Base-by-base conservation (phyloP, 2,888 invertebrate genomes). In the Stenodema calcarata region DNA sequence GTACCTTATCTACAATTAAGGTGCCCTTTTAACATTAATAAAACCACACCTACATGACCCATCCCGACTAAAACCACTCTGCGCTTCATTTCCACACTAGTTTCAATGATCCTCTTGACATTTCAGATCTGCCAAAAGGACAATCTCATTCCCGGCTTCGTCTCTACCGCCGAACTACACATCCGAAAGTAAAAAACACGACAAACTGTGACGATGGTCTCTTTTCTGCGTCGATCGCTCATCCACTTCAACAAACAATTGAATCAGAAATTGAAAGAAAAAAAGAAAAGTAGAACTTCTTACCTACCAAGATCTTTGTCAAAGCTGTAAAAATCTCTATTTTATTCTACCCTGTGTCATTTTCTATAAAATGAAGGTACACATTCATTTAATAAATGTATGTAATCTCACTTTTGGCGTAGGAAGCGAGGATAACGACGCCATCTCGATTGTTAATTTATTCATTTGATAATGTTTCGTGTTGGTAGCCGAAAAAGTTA, bases 41-140 rank as follows among this genome's bases (percentile, higher is more conserved):
- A n/a, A n/a, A n/a, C n/a, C n/a, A n/a, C n/a, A n/a, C n/a, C n/a
- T n/a, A n/a, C n/a, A n/a, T n/a, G n/a, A n/a, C n/a, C n/a, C n/a
- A n/a, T n/a, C n/a, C n/a, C n/a, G n/a, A n/a, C n/a, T n/a, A n/a
- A n/a, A n/a, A n/a, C n/a, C n/a, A 35, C 35, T 35, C 7, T 35
- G 35, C 35, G 35, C 35, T 35, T 35, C 35, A 35, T 2, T 35
- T 35, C 35, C 7, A 7, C 35, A 35, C 7, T 35, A 2, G 35
- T 35, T 35, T 35, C 35, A 35, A 35, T 35, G 7, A 23, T 78
- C 6, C 7, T 86, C 35, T 90, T 90, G 89, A 90, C 90, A 90
- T 91, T 85, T 90, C 90, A 92, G 92, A 90, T 91, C 92, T 89
- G 91, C 92, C 50, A 92, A 92, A 89, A 91, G 92, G 86, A 91